These are phyloP conservation scores for Unio pictorum DNA, from an alignment of 2,888 invertebrate species.

Conservation along the genomic window DNA sequence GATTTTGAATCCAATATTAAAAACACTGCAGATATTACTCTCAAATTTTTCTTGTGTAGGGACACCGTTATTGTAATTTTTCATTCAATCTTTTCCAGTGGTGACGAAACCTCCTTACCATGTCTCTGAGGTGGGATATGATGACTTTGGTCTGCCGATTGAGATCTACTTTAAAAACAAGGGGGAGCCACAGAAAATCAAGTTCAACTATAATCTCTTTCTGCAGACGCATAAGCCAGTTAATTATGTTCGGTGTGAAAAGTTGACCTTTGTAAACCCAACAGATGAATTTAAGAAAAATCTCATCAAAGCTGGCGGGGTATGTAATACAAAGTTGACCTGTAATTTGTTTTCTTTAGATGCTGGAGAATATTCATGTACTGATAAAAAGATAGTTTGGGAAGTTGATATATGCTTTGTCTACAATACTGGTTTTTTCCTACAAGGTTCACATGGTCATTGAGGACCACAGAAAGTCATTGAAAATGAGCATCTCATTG, in stretches of 20 bases:
- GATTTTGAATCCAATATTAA: too few relatives aligned
- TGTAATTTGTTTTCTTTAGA: neutral
- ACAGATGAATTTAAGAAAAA: conserved; percentile 91
- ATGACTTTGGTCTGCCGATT: conserved; percentile 91
- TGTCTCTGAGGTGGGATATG: conserved; percentile 95
- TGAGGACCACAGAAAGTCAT: too few relatives aligned
- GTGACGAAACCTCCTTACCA: conserved; percentile 92
- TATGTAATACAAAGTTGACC: conserved; percentile 69
- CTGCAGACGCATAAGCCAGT: conserved; percentile 82
- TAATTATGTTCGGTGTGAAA: conserved; percentile 83
- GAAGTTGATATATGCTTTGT: too few relatives aligned
- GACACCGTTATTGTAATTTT: neutral
- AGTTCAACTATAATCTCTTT: conserved; percentile 85
- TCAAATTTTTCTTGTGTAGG: neutral
- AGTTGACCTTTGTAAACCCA: conserved; percentile 87
- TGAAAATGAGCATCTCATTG: too few relatives aligned
- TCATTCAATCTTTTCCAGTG: conserved; percentile 76
- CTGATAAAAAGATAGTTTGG: too few relatives aligned
- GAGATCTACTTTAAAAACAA: conserved; percentile 87
- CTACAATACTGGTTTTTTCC: too few relatives aligned
- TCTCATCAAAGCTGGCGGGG: conserved; percentile 89
- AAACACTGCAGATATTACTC: neutral
- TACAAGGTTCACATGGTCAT: too few relatives aligned
- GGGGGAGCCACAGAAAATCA: conserved; percentile 89
- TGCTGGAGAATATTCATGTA: too few relatives aligned